A percentile compares a stretch with the other conserved stretches of the same genome.
phyloP scores from a whole-genome alignment of 1,140 invertebrate genomes.

The Brachionus asplanchnoidis region DNA sequence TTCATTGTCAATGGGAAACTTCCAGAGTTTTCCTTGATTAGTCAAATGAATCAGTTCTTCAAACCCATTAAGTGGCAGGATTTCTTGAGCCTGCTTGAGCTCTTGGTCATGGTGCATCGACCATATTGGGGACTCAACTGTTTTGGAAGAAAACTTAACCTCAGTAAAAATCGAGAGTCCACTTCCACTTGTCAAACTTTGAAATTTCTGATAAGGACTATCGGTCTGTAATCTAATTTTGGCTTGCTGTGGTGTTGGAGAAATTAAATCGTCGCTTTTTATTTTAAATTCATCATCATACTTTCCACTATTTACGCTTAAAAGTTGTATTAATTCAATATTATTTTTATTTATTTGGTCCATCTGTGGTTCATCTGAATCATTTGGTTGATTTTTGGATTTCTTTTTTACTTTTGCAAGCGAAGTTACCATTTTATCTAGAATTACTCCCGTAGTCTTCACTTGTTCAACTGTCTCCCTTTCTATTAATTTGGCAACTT shows the following conservation, averaged over 20 bases:
- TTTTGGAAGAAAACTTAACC: not conserved
- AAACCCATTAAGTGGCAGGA: slow-evolving; percentile 73
- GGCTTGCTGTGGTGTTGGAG: not conserved
- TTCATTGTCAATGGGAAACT: slow-evolving; percentile 95
- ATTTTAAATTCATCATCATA: not conserved
- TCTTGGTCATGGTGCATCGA: not conserved
- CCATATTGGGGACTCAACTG: slow-evolving; percentile 21
- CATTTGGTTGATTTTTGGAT: not conserved
- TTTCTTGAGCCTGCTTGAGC: not conserved
- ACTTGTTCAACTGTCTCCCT: not conserved
- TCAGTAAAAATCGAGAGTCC: not conserved
- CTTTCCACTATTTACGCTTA: not conserved
- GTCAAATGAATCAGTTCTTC: slow-evolving; percentile 89
- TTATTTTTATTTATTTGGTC: not conserved
- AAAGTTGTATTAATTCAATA: not conserved
- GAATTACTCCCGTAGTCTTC: not conserved
- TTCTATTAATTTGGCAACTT: not conserved
- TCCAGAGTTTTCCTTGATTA: slow-evolving; percentile 86
- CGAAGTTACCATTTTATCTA: not conserved
- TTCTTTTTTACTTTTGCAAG: not conserved
- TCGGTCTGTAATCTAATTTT: not conserved
- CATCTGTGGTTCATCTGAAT: not conserved
- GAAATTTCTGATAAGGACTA: slow-evolving; percentile 18
- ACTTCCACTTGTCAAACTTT: not conserved
- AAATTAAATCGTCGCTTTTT: not conserved